A percentile compares a stretch with the other conserved stretches of the same genome.
phyloP scores from a whole-genome alignment of 2,888 invertebrate genomes.

The Tribolium freemani region DNA sequence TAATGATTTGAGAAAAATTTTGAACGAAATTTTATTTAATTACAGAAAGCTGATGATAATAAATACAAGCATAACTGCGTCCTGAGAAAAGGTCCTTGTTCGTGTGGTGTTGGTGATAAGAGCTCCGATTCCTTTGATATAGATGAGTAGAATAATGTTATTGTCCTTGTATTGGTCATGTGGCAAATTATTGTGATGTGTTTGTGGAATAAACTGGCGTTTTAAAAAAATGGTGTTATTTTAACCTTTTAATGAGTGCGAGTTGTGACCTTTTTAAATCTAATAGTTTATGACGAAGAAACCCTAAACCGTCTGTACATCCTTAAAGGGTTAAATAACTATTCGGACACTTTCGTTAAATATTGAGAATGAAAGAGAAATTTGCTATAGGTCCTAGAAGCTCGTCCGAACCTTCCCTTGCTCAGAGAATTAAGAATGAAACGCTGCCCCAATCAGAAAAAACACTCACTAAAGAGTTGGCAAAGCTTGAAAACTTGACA shows the following conservation, averaged over 20 bases:
- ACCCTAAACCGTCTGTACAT: not conserved
- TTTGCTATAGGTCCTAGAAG: not conserved
- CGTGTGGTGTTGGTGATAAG: not conserved
- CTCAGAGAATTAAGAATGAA: not conserved
- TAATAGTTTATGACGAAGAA: not conserved
- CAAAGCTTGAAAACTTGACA: too few relatives aligned
- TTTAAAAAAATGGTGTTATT: not conserved
- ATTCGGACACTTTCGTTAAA: not conserved
- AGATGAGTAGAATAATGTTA: constrained; percentile 16
- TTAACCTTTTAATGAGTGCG: constrained; percentile 8
- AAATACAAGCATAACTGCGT: constrained; percentile 20
- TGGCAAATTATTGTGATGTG: constrained; percentile 20
- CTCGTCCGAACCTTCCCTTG: not conserved
- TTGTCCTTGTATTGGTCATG: constrained; percentile 3
- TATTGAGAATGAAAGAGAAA: not conserved
- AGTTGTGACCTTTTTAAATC: not conserved
- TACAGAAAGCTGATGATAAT: constrained; percentile 10
- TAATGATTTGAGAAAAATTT: not conserved
- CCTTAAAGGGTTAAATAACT: constrained; percentile 1
- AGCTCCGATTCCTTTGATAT: constrained; percentile 30
- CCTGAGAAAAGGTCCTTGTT: not conserved
- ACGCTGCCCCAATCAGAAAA: not conserved
- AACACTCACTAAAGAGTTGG: too few relatives aligned
- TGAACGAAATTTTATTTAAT: not conserved
- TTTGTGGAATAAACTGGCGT: constrained; percentile 19